A percentile compares a stretch with the other conserved stretches of the same genome.
Conservation (phyloP, 1,140 invertebrate genomes). For the Asbolus verrucosus region DNA sequence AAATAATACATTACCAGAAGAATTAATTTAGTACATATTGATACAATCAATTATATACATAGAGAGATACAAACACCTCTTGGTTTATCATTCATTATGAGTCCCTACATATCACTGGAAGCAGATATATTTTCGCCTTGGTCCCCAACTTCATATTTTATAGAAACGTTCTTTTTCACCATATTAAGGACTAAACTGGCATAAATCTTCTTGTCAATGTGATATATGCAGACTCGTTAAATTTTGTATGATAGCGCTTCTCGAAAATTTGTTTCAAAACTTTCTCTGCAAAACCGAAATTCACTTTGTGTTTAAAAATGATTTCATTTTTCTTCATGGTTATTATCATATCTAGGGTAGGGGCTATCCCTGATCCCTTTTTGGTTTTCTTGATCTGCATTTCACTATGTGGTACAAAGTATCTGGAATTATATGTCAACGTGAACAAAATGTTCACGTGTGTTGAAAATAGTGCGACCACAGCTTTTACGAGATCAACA, state of each 20-base stretch:
- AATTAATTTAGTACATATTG: constrained; percentile 47
- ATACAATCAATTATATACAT: no score
- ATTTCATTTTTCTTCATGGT: neutral
- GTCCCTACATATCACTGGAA: no score
- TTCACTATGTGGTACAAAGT: constrained; percentile 18
- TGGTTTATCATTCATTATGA: no score
- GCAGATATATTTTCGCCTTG: constrained; percentile 37
- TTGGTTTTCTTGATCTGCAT: constrained; percentile 11
- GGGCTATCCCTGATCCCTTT: constrained; percentile 10
- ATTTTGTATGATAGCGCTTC: neutral
- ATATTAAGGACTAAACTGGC: neutral
- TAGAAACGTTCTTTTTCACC: neutral
- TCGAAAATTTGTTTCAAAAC: neutral
- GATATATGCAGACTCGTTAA: neutral
- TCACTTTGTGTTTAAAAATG: neutral
- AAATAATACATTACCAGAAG: constrained; percentile 4
- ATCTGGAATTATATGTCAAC: constrained; percentile 21
- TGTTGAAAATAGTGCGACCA: no score
- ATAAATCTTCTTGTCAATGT: neutral
- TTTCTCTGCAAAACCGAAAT: neutral
- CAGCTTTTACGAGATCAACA: no score
- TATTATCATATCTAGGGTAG: constrained; percentile 18
- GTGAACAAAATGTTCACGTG: neutral
- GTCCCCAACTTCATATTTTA: neutral
- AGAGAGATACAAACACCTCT: no score